A percentile compares a stretch with the other conserved stretches of the same genome.
Evolutionary conservation across 2,113 vertebrate species (phyloP).

Genomic region (Cheilinus undulatus): DNA sequence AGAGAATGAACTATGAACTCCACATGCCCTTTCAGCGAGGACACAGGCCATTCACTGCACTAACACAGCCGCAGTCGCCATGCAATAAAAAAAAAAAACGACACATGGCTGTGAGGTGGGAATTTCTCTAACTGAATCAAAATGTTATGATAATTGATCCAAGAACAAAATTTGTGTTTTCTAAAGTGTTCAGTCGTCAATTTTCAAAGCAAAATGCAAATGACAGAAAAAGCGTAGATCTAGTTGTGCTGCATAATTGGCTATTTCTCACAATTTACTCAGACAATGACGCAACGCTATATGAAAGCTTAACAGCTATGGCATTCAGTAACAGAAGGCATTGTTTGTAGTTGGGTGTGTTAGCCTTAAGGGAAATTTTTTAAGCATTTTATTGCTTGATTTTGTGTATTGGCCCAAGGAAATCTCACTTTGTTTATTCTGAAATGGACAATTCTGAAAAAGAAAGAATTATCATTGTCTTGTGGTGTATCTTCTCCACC

Average conservation of each 20-base stretch:
- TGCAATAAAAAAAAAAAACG: slow-evolving; percentile 48
- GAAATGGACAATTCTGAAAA: slow-evolving; percentile 61
- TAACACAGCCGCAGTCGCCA: slow-evolving; percentile 50
- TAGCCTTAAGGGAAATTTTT: slow-evolving; percentile 62
- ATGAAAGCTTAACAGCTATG: slow-evolving; percentile 47
- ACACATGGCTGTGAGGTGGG: slow-evolving; percentile 12
- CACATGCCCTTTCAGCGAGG: slow-evolving; percentile 74
- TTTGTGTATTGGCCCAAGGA: slow-evolving; percentile 61
- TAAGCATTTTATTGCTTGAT: slow-evolving; percentile 62
- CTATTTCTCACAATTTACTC: slow-evolving; percentile 62
- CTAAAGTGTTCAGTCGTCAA: slow-evolving; percentile 1
- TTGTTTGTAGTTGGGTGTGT: slow-evolving; percentile 45
- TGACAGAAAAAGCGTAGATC: slow-evolving; percentile 20
- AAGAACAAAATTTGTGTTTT: slow-evolving; percentile 27
- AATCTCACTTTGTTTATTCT: slow-evolving; percentile 59
- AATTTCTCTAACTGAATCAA: slow-evolving; percentile 47
- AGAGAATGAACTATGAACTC: slow-evolving; percentile 83
- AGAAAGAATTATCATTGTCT: slow-evolving; percentile 52
- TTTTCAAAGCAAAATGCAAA: slow-evolving; percentile 57
- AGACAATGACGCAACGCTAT: slow-evolving; percentile 25
- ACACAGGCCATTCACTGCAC: slow-evolving; percentile 71
- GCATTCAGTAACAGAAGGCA: slow-evolving; percentile 51
- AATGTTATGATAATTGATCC: slow-evolving; percentile 68
- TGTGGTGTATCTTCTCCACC: slow-evolving; percentile 51
- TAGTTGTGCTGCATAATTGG: slow-evolving; percentile 47